Percentiles rank a stretch among this genome's conserved stretches.
phyloP scores from a whole-genome alignment of 2,797 vertebrate genomes.

The Coregonus sp. region DNA sequence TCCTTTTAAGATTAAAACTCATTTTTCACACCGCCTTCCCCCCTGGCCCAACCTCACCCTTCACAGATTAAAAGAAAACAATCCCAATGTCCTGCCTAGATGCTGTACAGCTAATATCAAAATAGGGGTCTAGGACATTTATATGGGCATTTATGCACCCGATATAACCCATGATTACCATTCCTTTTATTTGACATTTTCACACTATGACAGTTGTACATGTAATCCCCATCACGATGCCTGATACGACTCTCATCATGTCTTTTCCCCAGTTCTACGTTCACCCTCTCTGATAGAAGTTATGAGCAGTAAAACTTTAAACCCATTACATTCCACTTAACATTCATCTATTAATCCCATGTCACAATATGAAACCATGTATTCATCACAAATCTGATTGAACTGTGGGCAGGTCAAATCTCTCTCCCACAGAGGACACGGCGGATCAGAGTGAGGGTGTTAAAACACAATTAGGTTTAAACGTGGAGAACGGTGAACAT shows the following conservation, averaged over 20 bases:
- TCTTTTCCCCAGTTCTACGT: conserved; percentile 23
- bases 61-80: conserved; percentile 53
- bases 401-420: not conserved
- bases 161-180: conserved; percentile 8
- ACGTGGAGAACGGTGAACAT: conserved; percentile 46
- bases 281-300: conserved; percentile 42
- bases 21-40: conserved; percentile 58
- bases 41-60: conserved; percentile 46
- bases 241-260: not conserved
- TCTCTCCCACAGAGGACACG: conserved; percentile 9
- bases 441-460: conserved; percentile 32
- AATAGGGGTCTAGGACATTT: conserved; percentile 27
- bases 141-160: not conserved
- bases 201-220: conserved; percentile 55
- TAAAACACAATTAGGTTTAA: conserved; percentile 38
- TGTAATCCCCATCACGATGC: conserved; percentile 7
- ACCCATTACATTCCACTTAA: conserved; percentile 41
- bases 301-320: conserved; percentile 44
- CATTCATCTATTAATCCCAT: conserved; percentile 44
- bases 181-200: conserved; percentile 58
- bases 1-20: conserved; percentile 60
- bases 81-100: conserved; percentile 47
- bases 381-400: not conserved
- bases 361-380: not conserved
- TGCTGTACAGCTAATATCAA: not conserved